Base-by-base conservation (phyloP, 2,888 invertebrate species). In the Didymodactylos carnosus region DNA sequence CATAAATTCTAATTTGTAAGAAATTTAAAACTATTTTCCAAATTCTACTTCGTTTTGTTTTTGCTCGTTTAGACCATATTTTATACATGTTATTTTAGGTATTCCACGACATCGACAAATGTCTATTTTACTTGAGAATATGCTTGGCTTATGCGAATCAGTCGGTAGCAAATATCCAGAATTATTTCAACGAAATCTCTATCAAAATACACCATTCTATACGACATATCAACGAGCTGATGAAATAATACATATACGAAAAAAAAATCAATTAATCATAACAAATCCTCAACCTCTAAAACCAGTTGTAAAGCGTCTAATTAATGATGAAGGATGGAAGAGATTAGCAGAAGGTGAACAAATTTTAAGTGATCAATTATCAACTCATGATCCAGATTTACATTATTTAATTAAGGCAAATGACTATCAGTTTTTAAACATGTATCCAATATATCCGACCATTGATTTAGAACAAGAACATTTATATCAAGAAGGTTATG, bases 391-490 rank as follows among this genome's bases (percentile, higher is more conserved):
- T 62, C 62, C 62, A 35, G n/a, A 62, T 35, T 29, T 19, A 35
- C 62, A 62, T 35, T 62, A 62, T 62, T 10, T 62, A 35, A 62
- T 71, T 23, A 25, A 71, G 39, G 86, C 87, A 14, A 82, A 85
- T 27, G 84, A 85, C 76, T 80, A 86, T 43, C 81, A 86, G 72
- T 82, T 92, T 53, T 91, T 91, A 11, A 86, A 89, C 80, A 83
- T 94, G 76, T 86, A 87, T 81, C 93, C 94, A 3, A 83, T 92
- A 23, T 87, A 88, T 79, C 87, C 88, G 74, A 88, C 88, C 1
- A 86, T 91, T 72, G 88, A 89, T 70, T 81, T 91, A 75, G 84
- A 85, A 19, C 81, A 85, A 75, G 84, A 86, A 72, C 87, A 90
- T 81, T 86, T 90, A 79, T 90, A 90, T 79, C 62, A 62, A n/a